Evolutionary conservation across 2,797 vertebrate species (phyloP).

Genomic region (Scleropages formosus): DNA sequence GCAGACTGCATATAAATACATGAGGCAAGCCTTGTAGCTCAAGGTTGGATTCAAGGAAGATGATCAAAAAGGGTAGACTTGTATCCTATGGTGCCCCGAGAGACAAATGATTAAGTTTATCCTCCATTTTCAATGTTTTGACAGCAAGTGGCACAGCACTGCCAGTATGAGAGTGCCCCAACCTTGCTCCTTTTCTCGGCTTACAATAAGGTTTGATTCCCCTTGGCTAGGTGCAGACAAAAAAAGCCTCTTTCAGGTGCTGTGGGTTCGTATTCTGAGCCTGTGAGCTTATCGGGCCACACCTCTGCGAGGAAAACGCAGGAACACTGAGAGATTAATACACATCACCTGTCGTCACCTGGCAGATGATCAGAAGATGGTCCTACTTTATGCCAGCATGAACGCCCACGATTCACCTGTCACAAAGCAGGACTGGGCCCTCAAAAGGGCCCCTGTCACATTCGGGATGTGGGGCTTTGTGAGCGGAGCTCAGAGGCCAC

Average conservation of each 20-base stretch:
- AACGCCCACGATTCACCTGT: too few relatives aligned
- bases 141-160: background rate
- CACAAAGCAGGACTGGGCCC: too few relatives aligned
- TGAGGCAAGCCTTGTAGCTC: background rate
- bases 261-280: conserved; percentile 29
- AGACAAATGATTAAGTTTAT: background rate
- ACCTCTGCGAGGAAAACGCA: background rate
- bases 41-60: background rate
- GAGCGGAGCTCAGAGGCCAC: too few relatives aligned
- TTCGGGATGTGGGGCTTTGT: too few relatives aligned
- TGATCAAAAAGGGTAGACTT: background rate
- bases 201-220: conserved; percentile 21
- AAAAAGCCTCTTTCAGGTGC: conserved; percentile 26
- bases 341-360: conserved; percentile 66
- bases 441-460: too few relatives aligned
- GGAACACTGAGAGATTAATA: conserved; percentile 58
- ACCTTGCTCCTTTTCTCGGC: conserved; percentile 17
- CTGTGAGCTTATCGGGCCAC: conserved; percentile 13
- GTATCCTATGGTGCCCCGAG: background rate
- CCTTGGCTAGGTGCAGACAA: conserved; percentile 30
- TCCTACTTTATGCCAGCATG: too few relatives aligned
- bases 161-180: background rate
- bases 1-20: background rate
- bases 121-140: background rate
- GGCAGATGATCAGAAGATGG: conserved; percentile 64